Conservation (phyloP, 92 coral and sea anemone genomes). For the Paramuricea clavata region DNA sequence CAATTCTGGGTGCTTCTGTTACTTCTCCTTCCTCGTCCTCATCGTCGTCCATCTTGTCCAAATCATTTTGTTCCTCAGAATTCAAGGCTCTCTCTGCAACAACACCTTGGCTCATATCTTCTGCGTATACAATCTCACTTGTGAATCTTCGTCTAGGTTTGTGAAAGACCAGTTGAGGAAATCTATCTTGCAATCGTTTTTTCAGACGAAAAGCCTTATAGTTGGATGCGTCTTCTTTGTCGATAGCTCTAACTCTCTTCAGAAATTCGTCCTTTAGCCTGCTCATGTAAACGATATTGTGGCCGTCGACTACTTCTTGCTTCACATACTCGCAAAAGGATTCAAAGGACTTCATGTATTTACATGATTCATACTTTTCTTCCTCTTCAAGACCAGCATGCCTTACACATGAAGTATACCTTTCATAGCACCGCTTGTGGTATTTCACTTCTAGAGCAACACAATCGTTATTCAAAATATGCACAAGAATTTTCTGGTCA, state of each 20-base stretch:
- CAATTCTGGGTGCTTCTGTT: not conserved
- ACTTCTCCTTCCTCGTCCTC: conserved; percentile 1
- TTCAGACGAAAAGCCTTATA: conserved; percentile 60
- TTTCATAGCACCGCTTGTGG: too few relatives aligned
- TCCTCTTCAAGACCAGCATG: not conserved
- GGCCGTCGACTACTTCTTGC: not conserved
- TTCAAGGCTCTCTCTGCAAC: conserved; percentile 32
- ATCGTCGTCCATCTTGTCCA: conserved; percentile 22
- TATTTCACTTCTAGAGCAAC: conserved; percentile 63
- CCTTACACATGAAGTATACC: not conserved
- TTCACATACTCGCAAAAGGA: not conserved
- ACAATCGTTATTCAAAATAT: conserved; percentile 62
- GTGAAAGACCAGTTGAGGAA: conserved; percentile 58
- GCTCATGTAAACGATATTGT: conserved; percentile 34
- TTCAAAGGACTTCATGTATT: not conserved
- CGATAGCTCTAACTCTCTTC: conserved; percentile 38
- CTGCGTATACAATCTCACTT: conserved; percentile 58
- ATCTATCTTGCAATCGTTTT: conserved; percentile 40
- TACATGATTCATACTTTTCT: not conserved
- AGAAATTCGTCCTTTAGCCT: conserved; percentile 48
- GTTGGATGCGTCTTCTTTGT: conserved; percentile 56
- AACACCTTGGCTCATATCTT: conserved; percentile 39
- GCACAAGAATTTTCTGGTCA: conserved; percentile 56
- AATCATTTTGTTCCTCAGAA: conserved; percentile 15
- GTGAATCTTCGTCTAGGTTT: conserved; percentile 44